Percentiles rank a stretch among this genome's conserved stretches.
These are phyloP conservation scores for Patiria pectinifera DNA, from an alignment of 53 echinoderm and acorn worm genomes.

Conservation along the genomic window DNA sequence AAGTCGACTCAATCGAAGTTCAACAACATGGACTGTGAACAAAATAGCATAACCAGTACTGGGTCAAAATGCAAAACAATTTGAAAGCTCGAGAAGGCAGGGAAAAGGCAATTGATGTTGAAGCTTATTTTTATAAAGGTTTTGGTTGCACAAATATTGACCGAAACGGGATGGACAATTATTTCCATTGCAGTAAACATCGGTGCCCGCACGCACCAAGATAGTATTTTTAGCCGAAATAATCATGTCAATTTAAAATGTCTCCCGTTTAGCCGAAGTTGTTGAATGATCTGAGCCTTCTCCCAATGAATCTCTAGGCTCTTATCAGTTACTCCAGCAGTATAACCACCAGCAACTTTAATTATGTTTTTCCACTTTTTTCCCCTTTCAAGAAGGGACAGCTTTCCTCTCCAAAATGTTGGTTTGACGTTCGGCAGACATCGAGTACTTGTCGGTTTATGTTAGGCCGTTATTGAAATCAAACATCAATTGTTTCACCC, in stretches of 20 bases:
- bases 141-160: neutral
- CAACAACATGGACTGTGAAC: too few species aligned
- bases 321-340: constrained; percentile 43
- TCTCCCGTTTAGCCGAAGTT: constrained; percentile 13
- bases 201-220: neutral
- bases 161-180: neutral
- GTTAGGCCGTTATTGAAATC: constrained; percentile 24
- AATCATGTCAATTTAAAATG: constrained; percentile 24
- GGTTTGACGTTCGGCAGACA: constrained; percentile 22
- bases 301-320: neutral
- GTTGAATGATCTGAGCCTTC: constrained; percentile 29
- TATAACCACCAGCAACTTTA: constrained; percentile 15
- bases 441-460: constrained; percentile 8
- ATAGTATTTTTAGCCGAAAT: constrained; percentile 11
- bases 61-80: too few species aligned
- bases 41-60: too few species aligned
- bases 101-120: too few species aligned
- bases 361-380: constrained; percentile 60
- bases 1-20: too few species aligned
- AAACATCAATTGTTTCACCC: neutral
- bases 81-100: too few species aligned
- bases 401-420: constrained; percentile 9
- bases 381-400: neutral
- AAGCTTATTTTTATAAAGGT: neutral
- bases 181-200: constrained; percentile 1